These are phyloP conservation scores for Olivierus martensii DNA, from an alignment of 1,140 invertebrate species.

Conservation along the genomic window DNA sequence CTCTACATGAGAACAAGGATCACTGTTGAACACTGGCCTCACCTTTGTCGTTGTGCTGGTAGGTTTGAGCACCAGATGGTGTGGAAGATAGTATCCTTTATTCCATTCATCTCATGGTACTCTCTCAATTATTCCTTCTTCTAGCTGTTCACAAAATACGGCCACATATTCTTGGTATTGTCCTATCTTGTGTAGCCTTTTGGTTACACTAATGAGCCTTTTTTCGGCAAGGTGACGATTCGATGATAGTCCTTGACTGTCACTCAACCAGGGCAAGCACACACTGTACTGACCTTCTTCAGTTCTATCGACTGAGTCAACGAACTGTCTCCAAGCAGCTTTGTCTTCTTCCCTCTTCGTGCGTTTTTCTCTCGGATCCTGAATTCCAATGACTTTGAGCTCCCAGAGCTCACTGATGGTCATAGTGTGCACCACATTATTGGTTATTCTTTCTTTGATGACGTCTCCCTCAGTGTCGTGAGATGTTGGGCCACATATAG, in stretches of 20 bases:
- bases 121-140: too few relatives aligned
- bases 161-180: too few relatives aligned
- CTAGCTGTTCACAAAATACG: too few relatives aligned
- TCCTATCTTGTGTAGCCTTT: too few relatives aligned
- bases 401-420: background rate
- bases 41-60: slow-evolving; percentile 18
- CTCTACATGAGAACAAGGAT: slow-evolving; percentile 18
- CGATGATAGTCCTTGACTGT: too few relatives aligned
- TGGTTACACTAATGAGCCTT: too few relatives aligned
- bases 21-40: slow-evolving; percentile 22
- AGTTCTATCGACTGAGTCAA: background rate
- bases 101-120: too few relatives aligned
- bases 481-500: too few relatives aligned
- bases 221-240: too few relatives aligned
- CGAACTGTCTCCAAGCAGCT: background rate
- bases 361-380: background rate
- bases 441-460: too few relatives aligned
- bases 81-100: slow-evolving; percentile 18
- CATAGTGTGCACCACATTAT: too few relatives aligned
- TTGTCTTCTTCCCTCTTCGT: background rate
- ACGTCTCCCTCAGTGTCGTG: too few relatives aligned
- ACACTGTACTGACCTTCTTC: background rate
- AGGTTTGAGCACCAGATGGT: slow-evolving; percentile 18
- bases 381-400: background rate
- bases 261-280: background rate